Percentiles rank a stretch among this genome's conserved stretches.
Evolutionary conservation across 1,140 invertebrate species (phyloP).

Genomic region (Drosophila navojoa): DNA sequence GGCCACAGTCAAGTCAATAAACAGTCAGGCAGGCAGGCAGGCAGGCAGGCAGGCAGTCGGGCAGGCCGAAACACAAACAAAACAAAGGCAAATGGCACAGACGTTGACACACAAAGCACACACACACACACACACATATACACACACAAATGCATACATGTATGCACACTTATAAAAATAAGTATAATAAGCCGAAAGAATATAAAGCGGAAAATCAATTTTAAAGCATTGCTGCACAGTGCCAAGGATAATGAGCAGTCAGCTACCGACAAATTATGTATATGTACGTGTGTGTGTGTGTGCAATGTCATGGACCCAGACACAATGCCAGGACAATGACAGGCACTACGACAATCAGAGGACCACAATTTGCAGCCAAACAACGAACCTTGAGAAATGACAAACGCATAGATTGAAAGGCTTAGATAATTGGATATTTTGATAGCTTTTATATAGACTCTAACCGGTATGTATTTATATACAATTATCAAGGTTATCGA

Average conservation of each 20-base stretch:
- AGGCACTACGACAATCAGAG: constrained; percentile 32
- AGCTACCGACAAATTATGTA: constrained; percentile 15
- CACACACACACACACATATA: constrained; percentile 15
- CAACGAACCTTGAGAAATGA: constrained; percentile 12
- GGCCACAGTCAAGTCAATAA: constrained; percentile 42
- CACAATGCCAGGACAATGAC: constrained; percentile 32
- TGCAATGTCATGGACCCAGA: constrained; percentile 27
- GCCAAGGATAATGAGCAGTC: constrained; percentile 71
- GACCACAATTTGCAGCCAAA: constrained; percentile 31
- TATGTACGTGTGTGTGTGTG: background rate
- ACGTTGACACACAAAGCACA: constrained; percentile 34
- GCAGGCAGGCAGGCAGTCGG: too few species aligned
- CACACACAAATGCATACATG: constrained; percentile 7
- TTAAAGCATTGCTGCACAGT: constrained; percentile 60
- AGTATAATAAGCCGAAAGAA: constrained; percentile 52
- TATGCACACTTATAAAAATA: constrained; percentile 21
- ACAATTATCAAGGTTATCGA: too few species aligned
- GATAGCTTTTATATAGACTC: too few species aligned
- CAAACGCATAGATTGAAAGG: background rate
- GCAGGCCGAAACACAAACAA: constrained; percentile 14
- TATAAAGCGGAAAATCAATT: constrained; percentile 72
- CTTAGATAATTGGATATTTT: background rate
- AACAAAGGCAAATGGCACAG: constrained; percentile 23
- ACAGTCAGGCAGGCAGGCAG: constrained; percentile 15
- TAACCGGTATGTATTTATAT: too few species aligned